A percentile compares a stretch with the other conserved stretches of the same genome.
Conservation (phyloP, 2,113 vertebrate genomes). For the Micromys minutus region DNA sequence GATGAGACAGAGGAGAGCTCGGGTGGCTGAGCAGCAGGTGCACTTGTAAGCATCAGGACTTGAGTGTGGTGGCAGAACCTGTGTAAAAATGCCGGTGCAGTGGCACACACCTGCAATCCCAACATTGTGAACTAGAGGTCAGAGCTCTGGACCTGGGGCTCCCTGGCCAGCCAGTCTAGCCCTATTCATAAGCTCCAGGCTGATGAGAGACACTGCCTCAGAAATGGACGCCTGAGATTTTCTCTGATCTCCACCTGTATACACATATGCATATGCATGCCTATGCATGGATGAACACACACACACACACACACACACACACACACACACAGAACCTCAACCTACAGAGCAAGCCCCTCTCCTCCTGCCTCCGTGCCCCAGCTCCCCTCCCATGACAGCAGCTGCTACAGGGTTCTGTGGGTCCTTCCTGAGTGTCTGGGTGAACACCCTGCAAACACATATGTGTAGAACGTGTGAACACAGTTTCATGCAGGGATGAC, state of each 20-base stretch:
- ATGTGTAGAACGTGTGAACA: neutral
- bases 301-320: neutral
- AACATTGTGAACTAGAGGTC: too few species aligned
- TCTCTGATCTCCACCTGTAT: neutral
- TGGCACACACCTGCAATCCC: neutral
- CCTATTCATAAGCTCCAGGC: neutral
- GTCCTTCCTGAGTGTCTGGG: neutral
- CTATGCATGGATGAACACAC: neutral
- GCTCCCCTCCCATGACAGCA: neutral
- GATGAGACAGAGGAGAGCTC: neutral
- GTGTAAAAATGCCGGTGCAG: neutral
- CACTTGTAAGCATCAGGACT: neutral
- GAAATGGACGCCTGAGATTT: neutral
- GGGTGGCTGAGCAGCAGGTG: rapidly evolving
- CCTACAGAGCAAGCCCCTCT: neutral
- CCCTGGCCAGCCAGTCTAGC: neutral
- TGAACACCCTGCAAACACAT: neutral
- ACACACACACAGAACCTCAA: neutral
- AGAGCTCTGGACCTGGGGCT: neutral
- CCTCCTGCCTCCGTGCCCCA: neutral
- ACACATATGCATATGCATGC: neutral
- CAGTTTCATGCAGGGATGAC: neutral
- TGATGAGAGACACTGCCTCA: neutral
- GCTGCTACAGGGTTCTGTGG: neutral
- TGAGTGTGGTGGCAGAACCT: neutral